phyloP scores from a whole-genome alignment of 2,113 vertebrate genomes.

The Lasiurus borealis region DNA sequence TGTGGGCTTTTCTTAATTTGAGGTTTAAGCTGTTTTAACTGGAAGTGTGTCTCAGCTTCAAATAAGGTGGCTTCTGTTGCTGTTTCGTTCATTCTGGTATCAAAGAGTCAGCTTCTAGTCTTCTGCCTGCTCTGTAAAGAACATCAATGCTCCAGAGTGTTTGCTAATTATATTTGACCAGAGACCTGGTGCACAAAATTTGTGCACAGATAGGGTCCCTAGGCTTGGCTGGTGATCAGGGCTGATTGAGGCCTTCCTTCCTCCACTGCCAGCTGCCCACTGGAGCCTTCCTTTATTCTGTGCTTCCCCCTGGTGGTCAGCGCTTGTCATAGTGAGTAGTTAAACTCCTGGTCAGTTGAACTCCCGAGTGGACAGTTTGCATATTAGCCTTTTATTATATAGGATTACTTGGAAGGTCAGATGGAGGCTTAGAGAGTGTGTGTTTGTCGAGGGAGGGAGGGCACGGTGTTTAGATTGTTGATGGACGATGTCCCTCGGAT shows the following conservation, averaged over 20 bases:
- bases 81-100: constrained; percentile 61
- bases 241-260: too few relatives aligned
- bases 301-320: too few relatives aligned
- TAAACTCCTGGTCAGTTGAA: too few relatives aligned
- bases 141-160: constrained; percentile 65
- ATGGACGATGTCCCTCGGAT: constrained; percentile 39
- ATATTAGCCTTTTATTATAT: too few relatives aligned
- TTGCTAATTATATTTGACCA: constrained; percentile 76
- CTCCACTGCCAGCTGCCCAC: too few relatives aligned
- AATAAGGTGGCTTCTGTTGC: constrained; percentile 53
- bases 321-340: too few relatives aligned
- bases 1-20: not conserved
- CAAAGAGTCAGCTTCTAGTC: constrained; percentile 64
- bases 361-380: too few relatives aligned
- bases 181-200: too few relatives aligned
- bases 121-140: constrained; percentile 72
- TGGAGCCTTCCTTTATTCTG: too few relatives aligned
- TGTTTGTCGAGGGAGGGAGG: not conserved
- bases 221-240: too few relatives aligned
- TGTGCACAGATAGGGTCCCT: too few relatives aligned
- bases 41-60: constrained; percentile 44
- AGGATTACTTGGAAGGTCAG: constrained; percentile 75
- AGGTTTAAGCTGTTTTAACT: constrained; percentile 53
- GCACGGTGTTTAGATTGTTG: constrained; percentile 31
- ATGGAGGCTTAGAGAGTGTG: too few relatives aligned